Conservation (phyloP, 2,888 invertebrate genomes). For the Ormia ochracea region DNA sequence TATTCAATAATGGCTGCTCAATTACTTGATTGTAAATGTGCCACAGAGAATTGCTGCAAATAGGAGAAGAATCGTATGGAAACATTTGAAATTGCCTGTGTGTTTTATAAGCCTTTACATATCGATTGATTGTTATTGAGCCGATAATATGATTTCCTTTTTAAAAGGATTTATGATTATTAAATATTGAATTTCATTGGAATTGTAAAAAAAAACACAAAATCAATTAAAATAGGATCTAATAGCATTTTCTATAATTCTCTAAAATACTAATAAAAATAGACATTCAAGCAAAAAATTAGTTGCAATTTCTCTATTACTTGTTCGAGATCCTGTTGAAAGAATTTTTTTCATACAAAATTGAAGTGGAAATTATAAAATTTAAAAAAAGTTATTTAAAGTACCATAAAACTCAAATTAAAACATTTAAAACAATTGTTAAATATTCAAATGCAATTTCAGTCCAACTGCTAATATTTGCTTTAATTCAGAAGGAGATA, state of each 20-base stretch:
- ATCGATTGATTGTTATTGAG: conserved; percentile 11
- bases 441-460: neutral
- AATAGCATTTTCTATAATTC: conserved; percentile 65
- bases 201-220: conserved; percentile 12
- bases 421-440: neutral
- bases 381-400: too few relatives aligned
- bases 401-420: too few relatives aligned
- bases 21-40: neutral
- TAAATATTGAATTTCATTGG: conserved; percentile 31
- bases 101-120: neutral
- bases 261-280: conserved; percentile 24
- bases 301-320: too few relatives aligned
- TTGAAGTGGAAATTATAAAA: too few relatives aligned
- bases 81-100: neutral
- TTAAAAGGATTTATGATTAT: conserved; percentile 32
- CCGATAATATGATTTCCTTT: conserved; percentile 15
- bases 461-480: neutral
- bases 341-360: too few relatives aligned
- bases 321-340: too few relatives aligned
- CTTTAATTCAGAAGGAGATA: neutral
- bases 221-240: conserved; percentile 52
- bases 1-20: conserved; percentile 38
- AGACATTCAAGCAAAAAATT: neutral
- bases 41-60: neutral
- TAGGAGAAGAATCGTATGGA: neutral